phyloP scores from a whole-genome alignment of 2,113 vertebrate species.

The Paramisgurnus dabryanus region DNA sequence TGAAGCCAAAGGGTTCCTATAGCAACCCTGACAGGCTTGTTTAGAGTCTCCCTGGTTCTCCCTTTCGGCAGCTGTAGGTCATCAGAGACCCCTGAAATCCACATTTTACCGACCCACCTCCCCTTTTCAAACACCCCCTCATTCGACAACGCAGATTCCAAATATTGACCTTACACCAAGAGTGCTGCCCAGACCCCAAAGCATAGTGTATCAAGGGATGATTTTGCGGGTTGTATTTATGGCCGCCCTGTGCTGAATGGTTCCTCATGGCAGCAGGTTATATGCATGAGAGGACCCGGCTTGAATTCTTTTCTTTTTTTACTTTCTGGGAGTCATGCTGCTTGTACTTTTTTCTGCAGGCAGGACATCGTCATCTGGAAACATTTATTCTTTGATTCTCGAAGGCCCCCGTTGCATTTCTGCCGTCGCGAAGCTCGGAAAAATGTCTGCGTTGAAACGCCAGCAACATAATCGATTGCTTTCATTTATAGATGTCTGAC shows the following conservation, averaged over 20 bases:
- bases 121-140: conserved; percentile 62
- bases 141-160: conserved; percentile 52
- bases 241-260: conserved; percentile 52
- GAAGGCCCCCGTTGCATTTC: conserved; percentile 74
- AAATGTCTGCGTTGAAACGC: conserved; percentile 61
- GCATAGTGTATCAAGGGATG: conserved; percentile 43
- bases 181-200: conserved; percentile 8
- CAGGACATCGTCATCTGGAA: conserved; percentile 78
- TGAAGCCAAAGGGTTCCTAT: conserved; percentile 45
- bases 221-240: conserved; percentile 53
- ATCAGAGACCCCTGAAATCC: conserved; percentile 24
- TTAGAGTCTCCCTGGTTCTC: conserved; percentile 51
- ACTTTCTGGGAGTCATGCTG: conserved; percentile 51
- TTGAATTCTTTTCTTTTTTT: conserved; percentile 45
- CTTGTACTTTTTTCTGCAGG: conserved; percentile 48
- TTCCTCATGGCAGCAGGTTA: conserved; percentile 61
- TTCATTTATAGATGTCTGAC: conserved; percentile 35
- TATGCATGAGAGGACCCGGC: conserved; percentile 55
- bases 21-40: conserved; percentile 61
- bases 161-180: conserved; percentile 59
- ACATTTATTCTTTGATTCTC: conserved; percentile 76
- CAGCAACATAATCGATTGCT: conserved; percentile 56
- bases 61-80: conserved; percentile 62
- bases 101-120: conserved; percentile 31
- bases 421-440: conserved; percentile 66